phyloP scores from a whole-genome alignment of 2,888 invertebrate species.

The Bugulina stolonifera region DNA sequence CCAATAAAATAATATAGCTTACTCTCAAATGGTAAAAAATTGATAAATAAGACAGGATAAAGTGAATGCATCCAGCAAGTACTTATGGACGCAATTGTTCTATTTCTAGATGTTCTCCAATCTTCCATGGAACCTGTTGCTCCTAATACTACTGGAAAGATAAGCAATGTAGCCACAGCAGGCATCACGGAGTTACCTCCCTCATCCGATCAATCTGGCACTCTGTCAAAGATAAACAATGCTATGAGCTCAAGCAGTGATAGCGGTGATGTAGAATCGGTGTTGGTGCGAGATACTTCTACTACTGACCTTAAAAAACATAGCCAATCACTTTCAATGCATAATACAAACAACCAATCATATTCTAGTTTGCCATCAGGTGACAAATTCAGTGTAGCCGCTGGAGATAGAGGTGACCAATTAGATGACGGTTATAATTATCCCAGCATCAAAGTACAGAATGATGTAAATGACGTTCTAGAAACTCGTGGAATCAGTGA shows the following conservation, averaged over 20 bases:
- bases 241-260: neutral
- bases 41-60: too few species aligned
- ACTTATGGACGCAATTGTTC: too few species aligned
- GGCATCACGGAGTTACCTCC: constrained; percentile 10
- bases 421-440: too few species aligned
- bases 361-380: neutral
- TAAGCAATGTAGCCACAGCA: neutral
- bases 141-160: neutral
- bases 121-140: too few species aligned
- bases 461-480: neutral
- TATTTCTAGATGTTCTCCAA: too few species aligned
- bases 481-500: neutral
- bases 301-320: neutral
- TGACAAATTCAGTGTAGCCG: neutral
- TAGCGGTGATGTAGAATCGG: neutral
- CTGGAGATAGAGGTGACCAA: too few species aligned
- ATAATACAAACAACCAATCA: neutral
- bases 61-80: too few species aligned
- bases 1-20: too few species aligned
- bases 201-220: neutral
- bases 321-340: neutral
- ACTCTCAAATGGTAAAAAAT: too few species aligned
- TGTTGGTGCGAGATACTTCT: neutral
- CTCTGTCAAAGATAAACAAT: neutral
- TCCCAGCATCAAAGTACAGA: neutral